phyloP scores from a whole-genome alignment of 2,888 invertebrate species.

The Nomada hirtipes region DNA sequence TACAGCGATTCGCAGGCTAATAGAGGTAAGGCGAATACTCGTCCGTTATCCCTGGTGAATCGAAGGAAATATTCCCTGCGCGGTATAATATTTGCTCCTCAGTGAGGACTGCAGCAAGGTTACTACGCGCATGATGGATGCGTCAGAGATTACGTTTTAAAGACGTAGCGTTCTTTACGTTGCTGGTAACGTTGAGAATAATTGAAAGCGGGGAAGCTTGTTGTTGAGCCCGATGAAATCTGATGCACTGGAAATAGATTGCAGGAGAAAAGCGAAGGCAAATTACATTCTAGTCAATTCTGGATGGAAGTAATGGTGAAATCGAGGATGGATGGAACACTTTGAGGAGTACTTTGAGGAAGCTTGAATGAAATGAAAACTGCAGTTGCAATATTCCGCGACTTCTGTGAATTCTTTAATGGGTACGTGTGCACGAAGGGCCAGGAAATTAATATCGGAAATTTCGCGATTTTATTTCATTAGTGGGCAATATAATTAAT shows the following conservation, averaged over 20 bases:
- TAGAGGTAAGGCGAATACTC: conserved; percentile 17
- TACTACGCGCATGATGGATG: conserved; percentile 49
- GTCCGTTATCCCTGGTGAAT: conserved; percentile 32
- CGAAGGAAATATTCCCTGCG: conserved; percentile 32
- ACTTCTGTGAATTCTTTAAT: too few relatives aligned
- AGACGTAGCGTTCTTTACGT: conserved; percentile 42
- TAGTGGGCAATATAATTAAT: too few relatives aligned
- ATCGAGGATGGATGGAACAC: not conserved
- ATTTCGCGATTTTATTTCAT: too few relatives aligned
- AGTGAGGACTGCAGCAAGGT: conserved; percentile 13
- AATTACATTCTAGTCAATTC: conserved; percentile 7
- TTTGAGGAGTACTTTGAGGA: not conserved
- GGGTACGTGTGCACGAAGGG: too few relatives aligned
- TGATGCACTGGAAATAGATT: conserved; percentile 35
- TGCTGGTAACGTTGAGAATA: conserved; percentile 38
- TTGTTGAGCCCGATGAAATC: conserved; percentile 44
- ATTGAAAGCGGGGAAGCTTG: conserved; percentile 45
- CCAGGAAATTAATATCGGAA: too few relatives aligned
- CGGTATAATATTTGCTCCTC: conserved; percentile 23
- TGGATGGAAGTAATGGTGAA: not conserved
- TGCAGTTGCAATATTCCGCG: too few relatives aligned
- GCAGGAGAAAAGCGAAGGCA: not conserved
- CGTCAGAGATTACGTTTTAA: conserved; percentile 48
- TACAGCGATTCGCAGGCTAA: conserved; percentile 10
- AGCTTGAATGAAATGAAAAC: not conserved